Percentiles rank a stretch among this genome's conserved stretches.
Conservation (phyloP, 92 coral and sea anemone genomes). For the Porites rus region DNA sequence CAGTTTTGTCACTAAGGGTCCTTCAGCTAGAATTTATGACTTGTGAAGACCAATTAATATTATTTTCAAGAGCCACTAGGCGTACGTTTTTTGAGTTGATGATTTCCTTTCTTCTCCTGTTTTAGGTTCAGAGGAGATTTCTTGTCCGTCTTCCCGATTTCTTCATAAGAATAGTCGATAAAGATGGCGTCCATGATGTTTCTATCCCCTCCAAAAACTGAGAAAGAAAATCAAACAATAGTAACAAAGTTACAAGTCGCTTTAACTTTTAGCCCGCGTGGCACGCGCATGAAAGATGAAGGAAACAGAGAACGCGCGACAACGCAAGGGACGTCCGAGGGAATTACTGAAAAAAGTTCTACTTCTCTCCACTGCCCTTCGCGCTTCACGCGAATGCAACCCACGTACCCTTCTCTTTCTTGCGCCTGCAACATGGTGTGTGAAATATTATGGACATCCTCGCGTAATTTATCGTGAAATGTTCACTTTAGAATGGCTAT, state of each 20-base stretch:
- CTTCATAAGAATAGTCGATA: slow-evolving; percentile 87
- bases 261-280: too few relatives aligned
- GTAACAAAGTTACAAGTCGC: neutral
- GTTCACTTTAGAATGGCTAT: neutral
- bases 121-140: slow-evolving; percentile 92
- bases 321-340: too few relatives aligned
- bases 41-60: neutral
- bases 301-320: too few relatives aligned
- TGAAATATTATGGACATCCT: neutral
- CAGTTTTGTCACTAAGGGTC: too few relatives aligned
- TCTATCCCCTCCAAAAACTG: slow-evolving; percentile 66
- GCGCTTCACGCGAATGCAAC: too few relatives aligned
- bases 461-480: slow-evolving; percentile 5
- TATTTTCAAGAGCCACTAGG: neutral
- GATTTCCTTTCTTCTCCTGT: slow-evolving; percentile 3
- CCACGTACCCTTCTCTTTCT: too few relatives aligned
- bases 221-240: neutral
- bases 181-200: slow-evolving; percentile 93
- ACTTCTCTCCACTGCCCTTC: too few relatives aligned
- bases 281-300: neutral
- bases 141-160: slow-evolving; percentile 89
- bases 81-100: neutral
- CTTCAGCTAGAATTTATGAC: neutral
- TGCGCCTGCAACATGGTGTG: neutral
- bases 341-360: too few relatives aligned